Percentiles rank a stretch among this genome's conserved stretches.
Conservation (phyloP, 2,113 vertebrate genomes). For the Columbina picui region DNA sequence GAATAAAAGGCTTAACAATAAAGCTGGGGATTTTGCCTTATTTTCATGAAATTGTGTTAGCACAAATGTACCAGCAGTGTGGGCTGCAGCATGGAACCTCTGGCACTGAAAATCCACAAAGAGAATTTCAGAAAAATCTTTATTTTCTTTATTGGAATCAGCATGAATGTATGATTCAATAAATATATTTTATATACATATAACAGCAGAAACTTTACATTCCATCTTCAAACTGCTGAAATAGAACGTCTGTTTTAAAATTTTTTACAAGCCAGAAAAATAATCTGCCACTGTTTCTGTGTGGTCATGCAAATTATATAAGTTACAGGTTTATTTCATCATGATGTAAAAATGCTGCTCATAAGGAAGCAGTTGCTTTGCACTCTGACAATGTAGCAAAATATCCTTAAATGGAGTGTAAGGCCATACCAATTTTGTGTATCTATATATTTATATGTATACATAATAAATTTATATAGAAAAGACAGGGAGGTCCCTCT, state of each 20-base stretch:
- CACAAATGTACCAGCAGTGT: background rate
- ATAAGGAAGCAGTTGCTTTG: conserved; percentile 82
- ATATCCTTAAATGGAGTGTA: conserved; percentile 81
- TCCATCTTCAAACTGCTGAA: conserved; percentile 84
- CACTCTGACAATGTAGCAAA: conserved; percentile 85
- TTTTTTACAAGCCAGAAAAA: conserved; percentile 94
- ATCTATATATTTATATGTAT: background rate
- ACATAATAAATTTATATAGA: conserved; percentile 62
- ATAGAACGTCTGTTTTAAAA: conserved; percentile 77
- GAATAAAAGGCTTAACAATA: background rate
- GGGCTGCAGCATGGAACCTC: background rate
- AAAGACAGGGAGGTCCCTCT: conserved; percentile 47
- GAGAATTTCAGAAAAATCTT: conserved; percentile 92
- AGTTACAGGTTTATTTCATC: conserved; percentile 76
- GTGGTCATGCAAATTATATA: conserved; percentile 87
- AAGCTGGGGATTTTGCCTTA: background rate
- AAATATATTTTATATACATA: conserved; percentile 97
- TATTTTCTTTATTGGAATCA: conserved; percentile 88
- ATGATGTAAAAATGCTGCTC: conserved; percentile 83
- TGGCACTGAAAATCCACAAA: conserved; percentile 46
- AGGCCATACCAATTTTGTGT: conserved; percentile 86
- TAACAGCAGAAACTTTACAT: conserved; percentile 97
- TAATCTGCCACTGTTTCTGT: conserved; percentile 86
- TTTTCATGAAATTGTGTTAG: accelerated
- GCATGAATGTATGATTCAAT: conserved; percentile 95